Percentiles rank a stretch among this genome's conserved stretches.
Evolutionary conservation across 2,113 vertebrate genomes (phyloP).

Genomic region (Pterocles burchelli): DNA sequence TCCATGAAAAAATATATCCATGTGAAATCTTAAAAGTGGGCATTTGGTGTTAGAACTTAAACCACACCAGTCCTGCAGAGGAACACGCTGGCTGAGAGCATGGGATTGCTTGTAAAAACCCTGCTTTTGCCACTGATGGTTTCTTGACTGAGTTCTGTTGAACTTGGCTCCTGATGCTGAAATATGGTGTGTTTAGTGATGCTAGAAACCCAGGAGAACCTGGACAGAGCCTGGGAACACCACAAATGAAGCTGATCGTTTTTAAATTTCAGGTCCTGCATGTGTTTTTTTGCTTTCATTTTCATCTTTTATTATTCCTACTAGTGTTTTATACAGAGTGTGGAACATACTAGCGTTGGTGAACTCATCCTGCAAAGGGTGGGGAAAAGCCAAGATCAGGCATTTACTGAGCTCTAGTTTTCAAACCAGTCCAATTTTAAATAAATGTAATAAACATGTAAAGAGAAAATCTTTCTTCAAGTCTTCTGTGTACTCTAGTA

Average conservation of each 20-base stretch:
- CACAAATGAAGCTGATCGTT: not conserved
- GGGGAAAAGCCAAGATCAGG: not conserved
- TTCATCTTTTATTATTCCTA: not conserved
- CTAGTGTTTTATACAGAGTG: not conserved
- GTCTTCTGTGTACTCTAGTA: not conserved
- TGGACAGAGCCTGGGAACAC: not conserved
- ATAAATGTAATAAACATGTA: not conserved
- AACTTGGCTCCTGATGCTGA: not conserved
- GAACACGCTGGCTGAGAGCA: not conserved
- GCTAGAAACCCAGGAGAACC: not conserved
- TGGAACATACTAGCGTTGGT: not conserved
- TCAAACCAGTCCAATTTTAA: not conserved
- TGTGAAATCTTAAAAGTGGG: not conserved
- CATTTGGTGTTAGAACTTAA: not conserved
- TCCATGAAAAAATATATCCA: not conserved
- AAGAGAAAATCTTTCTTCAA: not conserved
- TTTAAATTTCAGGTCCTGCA: not conserved
- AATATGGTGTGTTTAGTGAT: not conserved
- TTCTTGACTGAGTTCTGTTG: not conserved
- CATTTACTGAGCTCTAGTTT: not conserved
- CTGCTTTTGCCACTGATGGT: not conserved
- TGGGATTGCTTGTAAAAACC: not conserved
- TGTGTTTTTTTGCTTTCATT: accelerated
- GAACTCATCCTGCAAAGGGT: not conserved
- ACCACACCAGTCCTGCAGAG: not conserved